A percentile compares a stretch with the other conserved stretches of the same genome.
Evolutionary conservation across 2,113 vertebrate species (phyloP).

Genomic region (Budorcas taxicolor): DNA sequence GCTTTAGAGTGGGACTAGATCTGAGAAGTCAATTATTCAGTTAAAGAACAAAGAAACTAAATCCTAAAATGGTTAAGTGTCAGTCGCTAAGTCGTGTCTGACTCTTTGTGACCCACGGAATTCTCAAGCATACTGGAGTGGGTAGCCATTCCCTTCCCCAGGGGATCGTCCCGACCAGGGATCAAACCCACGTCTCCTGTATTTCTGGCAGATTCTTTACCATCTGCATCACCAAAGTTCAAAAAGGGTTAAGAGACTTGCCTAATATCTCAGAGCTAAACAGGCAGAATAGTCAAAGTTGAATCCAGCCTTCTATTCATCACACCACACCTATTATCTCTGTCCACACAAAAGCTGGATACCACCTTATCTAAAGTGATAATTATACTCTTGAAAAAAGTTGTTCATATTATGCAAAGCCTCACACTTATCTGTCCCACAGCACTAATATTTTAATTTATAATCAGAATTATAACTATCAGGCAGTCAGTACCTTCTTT

Average conservation of each 20-base stretch:
- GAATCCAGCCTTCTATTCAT: not conserved
- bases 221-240: not conserved
- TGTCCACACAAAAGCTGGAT: not conserved
- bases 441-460: not conserved
- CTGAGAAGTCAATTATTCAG: not conserved
- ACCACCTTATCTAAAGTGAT: not conserved
- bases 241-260: not conserved
- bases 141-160: not conserved
- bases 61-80: not conserved
- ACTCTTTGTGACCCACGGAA: not conserved
- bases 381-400: not conserved
- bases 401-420: not conserved
- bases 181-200: not conserved
- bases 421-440: not conserved
- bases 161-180: not conserved
- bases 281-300: not conserved
- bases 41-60: not conserved
- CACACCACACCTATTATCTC: not conserved
- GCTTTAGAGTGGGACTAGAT: not conserved
- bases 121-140: not conserved
- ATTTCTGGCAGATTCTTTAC: not conserved
- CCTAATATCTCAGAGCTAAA: not conserved
- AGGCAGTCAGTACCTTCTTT: not conserved
- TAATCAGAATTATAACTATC: not conserved
- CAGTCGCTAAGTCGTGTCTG: not conserved